Evolutionary conservation across 2,113 vertebrate species (phyloP).

Genomic region (Spea bombifrons): DNA sequence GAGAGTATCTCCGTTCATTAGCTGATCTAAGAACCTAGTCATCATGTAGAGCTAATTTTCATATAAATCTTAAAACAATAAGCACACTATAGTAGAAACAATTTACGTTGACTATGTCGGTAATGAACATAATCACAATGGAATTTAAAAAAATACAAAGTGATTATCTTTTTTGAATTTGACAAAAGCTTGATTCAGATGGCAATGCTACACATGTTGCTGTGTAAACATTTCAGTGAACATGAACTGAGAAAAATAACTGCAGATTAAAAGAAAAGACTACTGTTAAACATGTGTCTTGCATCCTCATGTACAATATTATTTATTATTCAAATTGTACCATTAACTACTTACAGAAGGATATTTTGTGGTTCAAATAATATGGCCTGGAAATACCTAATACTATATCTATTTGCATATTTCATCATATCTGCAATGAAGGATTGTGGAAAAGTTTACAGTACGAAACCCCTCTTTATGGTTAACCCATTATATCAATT

Average conservation of each 20-base stretch:
- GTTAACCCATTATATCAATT: too few species aligned
- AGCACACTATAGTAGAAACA: slow-evolving; percentile 68
- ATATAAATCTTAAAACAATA: slow-evolving; percentile 77
- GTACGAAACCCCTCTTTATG: too few species aligned
- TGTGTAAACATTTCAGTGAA: slow-evolving; percentile 24
- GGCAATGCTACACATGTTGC: slow-evolving; percentile 39
- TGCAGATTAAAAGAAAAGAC: not conserved
- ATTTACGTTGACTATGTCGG: slow-evolving; percentile 67
- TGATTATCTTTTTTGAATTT: slow-evolving; percentile 35
- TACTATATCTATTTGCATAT: too few species aligned
- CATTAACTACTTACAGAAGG: too few species aligned
- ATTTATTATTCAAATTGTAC: too few species aligned
- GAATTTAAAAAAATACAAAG: slow-evolving; percentile 50
- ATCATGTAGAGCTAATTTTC: slow-evolving; percentile 76
- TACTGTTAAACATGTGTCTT: too few species aligned
- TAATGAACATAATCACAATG: slow-evolving; percentile 71
- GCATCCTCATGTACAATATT: too few species aligned
- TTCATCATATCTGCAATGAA: too few species aligned
- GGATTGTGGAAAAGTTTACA: too few species aligned
- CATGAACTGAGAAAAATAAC: slow-evolving; percentile 18
- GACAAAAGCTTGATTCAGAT: slow-evolving; percentile 27
- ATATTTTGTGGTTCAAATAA: too few species aligned
- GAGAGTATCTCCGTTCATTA: slow-evolving; percentile 75
- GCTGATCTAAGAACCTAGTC: slow-evolving; percentile 70
- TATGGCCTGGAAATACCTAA: too few species aligned